Evolutionary conservation across 2,888 invertebrate genomes (phyloP), one percentile per base, ranked within the genome.

Genomic region (Plemyria rubiginata): DNA sequence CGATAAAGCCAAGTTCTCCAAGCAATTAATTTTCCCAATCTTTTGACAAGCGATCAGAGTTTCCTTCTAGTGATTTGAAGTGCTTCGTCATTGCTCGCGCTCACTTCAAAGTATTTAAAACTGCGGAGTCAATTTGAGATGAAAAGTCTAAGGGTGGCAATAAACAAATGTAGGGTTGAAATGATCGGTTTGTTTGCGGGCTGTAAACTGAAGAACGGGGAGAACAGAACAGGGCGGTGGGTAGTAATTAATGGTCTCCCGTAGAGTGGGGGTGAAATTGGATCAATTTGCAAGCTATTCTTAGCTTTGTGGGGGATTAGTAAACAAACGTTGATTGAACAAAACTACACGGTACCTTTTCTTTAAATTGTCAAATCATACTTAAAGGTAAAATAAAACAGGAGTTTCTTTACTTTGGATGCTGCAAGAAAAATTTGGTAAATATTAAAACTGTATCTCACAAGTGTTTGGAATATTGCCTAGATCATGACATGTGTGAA

Each of bases 121-220:
- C 76, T 81, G 82, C 75, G 71, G 78, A 85, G 85, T 85, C 81
- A 85, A 85, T 87, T 85, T 73, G 71, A 78, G 78, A 81, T 78
- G 76, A 77, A 84, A 85, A 83, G 77, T 85, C 82, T 70, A 76
- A 76, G 79, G 80, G 79, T 62, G 82, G 86, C 80, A 82, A 88
- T 88, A 88, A 88, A 89, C 83, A 88, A 84, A 85, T 75, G 76
- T 77, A 77, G 84, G 86, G 84, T 67, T 82, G 83, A 83, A 86
- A 85, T 81, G 75, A 82, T 87, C 82, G 88, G 89, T 92, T 88
- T 91, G 88, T 90, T 91, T 90, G 90, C 78, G 89, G 90, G 82
- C 80, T 85, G 85, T 88, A 88, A 91, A 89, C 80, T 79, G 81
- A 85, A 85, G 75, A 82, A 74, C 74, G 76, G 65, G 81, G 82